Conservation (phyloP, 2,797 vertebrate genomes). For the Sternotherus odoratus region DNA sequence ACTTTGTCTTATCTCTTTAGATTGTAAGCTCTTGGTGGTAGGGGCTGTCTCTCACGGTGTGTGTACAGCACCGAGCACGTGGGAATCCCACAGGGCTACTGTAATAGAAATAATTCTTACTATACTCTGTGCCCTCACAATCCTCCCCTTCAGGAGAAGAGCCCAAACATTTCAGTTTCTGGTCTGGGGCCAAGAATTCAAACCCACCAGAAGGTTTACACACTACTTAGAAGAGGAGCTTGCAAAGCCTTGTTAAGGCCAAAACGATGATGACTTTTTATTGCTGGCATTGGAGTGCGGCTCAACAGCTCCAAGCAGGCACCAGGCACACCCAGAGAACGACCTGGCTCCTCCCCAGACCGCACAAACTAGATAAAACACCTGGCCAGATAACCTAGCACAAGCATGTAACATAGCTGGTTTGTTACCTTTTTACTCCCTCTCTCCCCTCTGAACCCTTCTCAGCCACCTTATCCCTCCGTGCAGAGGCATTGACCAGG, state of each 20-base stretch:
- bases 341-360: background rate
- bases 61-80: background rate
- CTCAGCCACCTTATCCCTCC: background rate
- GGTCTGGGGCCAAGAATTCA: background rate
- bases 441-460: background rate
- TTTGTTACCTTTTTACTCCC: background rate
- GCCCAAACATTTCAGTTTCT: background rate
- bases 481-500: no score
- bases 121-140: background rate
- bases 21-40: background rate
- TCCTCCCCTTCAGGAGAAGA: background rate
- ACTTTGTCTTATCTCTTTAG: background rate
- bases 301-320: background rate
- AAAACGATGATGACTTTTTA: background rate
- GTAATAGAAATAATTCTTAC: background rate
- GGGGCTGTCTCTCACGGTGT: background rate
- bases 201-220: background rate
- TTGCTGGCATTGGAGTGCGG: background rate
- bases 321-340: background rate
- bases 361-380: background rate
- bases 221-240: background rate
- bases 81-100: background rate
- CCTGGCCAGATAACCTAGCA: background rate
- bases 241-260: background rate
- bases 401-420: background rate